These are phyloP conservation scores for Balaenoptera acutorostrata DNA, from an alignment of 2,113 vertebrate species.

Conservation along the genomic window DNA sequence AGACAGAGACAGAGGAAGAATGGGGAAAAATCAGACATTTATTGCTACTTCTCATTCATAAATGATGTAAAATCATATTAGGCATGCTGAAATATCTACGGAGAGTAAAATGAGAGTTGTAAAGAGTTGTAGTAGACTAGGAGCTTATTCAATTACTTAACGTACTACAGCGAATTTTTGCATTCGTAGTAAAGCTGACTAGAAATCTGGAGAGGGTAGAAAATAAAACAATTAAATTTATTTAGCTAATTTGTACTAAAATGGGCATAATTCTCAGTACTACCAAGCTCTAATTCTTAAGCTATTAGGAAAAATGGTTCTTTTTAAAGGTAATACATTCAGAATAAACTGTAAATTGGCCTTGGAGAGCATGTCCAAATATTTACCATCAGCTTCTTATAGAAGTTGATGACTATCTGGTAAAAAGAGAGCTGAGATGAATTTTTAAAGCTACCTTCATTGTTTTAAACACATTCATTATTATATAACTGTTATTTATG, in stretches of 20 bases:
- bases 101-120: constrained; percentile 19
- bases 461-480: background rate
- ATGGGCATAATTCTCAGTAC: background rate
- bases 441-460: background rate
- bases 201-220: background rate
- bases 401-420: background rate
- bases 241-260: constrained; percentile 27
- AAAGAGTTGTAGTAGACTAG: background rate
- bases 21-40: background rate
- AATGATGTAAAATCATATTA: background rate
- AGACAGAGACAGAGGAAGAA: background rate
- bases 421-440: background rate
- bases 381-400: background rate
- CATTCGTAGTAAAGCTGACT: background rate
- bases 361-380: background rate
- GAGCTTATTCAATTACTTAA: constrained; percentile 11
- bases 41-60: background rate
- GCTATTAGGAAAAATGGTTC: background rate
- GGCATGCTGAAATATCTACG: background rate
- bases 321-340: background rate
- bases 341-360: background rate
- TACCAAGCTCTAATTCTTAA: background rate
- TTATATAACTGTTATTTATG: background rate
- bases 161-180: background rate
- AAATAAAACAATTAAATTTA: constrained; percentile 19